Base-by-base conservation (phyloP, 2,888 invertebrate species). In the Plagodis pulveraria region DNA sequence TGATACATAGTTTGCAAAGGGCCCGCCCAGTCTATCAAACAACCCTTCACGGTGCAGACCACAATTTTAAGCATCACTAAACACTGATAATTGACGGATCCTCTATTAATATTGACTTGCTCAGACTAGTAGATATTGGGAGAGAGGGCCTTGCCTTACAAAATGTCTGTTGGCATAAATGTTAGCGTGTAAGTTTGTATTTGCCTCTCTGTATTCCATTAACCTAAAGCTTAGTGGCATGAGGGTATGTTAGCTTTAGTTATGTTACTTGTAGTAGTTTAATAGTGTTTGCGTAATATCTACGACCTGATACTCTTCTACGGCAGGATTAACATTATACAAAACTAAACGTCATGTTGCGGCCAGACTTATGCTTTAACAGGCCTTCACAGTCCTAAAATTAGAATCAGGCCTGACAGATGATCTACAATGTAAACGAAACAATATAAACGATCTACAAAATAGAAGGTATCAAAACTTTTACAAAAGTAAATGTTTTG, bases 31-130 rank as follows among this genome's bases (percentile, higher is more conserved):
- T 44, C 56, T 40, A 58, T 56, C 55, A 38, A 60, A 47, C 60
- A 45, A 47, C 60, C 62, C 59, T 50, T 56, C 50, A 58, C 59
- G 61, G 45, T 55, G 62, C 58, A 52, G 71, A 80, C 78, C 76
- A 70, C 80, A 78, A 87, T 87, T 87, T 87, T 80, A 83, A 83
- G 87, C 87, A 78, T 86, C 87, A 84, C 80, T 87, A 82, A 82
- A 83, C 89, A 87, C 78, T 68, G 86, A 82, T 91, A 90, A 89
- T 89, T 89, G 91, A 88, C 84, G 79, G 82, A 74, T 80, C 87
- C 88, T 88, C 71, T 84, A 84, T 84, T 87, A 90, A 91, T 88
- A 91, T 91, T 90, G 90, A 90, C 88, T 84, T 69, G 72, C 68
- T 76, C 77, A 72, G 71, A 80, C 77, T 80, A 73, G 71, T 66